phyloP scores from a whole-genome alignment of 2,888 invertebrate genomes.

The Drosophila borborema region DNA sequence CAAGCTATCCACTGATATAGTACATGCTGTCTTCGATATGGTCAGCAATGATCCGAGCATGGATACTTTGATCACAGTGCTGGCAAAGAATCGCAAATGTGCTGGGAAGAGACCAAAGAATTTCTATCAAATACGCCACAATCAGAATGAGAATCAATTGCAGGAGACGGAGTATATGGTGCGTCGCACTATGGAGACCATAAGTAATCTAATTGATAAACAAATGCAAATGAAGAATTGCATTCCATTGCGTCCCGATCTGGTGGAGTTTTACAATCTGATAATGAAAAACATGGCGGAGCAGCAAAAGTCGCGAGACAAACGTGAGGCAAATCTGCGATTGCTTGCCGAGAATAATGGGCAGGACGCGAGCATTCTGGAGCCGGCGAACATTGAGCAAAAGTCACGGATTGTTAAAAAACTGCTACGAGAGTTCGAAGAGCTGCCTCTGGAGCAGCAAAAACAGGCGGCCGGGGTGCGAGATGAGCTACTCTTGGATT shows the following conservation, averaged over 20 bases:
- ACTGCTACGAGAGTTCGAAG: conserved; percentile 79
- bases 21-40: conserved; percentile 73
- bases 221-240: conserved; percentile 79
- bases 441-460: conserved; percentile 77
- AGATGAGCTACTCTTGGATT: conserved; percentile 75
- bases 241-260: conserved; percentile 77
- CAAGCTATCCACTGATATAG: conserved; percentile 73
- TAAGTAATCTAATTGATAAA: conserved; percentile 82
- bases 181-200: conserved; percentile 72
- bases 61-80: conserved; percentile 67
- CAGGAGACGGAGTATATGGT: conserved; percentile 78
- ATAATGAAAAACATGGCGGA: conserved; percentile 69
- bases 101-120: conserved; percentile 18
- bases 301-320: conserved; percentile 70
- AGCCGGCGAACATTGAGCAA: conserved; percentile 65
- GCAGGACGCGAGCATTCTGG: conserved; percentile 54
- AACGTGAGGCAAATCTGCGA: conserved; percentile 56
- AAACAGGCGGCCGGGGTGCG: conserved; percentile 57
- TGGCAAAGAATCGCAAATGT: conserved; percentile 70
- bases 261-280: conserved; percentile 80
- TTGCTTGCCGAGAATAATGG: conserved; percentile 44
- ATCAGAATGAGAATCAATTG: conserved; percentile 58
- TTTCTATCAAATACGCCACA: conserved; percentile 68
- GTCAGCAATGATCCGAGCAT: conserved; percentile 74
- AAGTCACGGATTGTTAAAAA: conserved; percentile 82